Evolutionary conservation across 1,140 invertebrate species (phyloP), one percentile per base, ranked within the genome.

Genomic region (Drosophila ironensis): DNA sequence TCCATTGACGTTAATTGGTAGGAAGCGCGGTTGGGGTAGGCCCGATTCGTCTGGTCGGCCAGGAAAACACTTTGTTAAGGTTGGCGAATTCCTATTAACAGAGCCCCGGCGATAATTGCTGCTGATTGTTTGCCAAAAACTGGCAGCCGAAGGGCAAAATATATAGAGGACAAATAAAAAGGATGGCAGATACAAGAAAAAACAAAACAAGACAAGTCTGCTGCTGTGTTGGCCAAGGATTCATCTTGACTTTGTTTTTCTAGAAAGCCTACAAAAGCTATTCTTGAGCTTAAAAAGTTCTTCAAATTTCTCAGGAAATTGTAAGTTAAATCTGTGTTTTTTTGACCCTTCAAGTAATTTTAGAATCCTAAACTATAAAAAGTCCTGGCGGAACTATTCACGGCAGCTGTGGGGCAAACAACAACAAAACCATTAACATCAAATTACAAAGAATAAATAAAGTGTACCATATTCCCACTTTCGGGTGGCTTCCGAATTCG

Each of bases 41-140:
- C 35, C 42, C 24, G 24, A 44, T 22, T 38, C 12, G 41, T 17
- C 24, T 47, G 33, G 24, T 17, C 40, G 30, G 22, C 47, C 50
- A 44, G 14, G 28, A 20, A 45, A 38, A 19, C 14, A 28, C 28
- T 53, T 17, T 12, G 6, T 5, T n/a, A 14, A 30, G 4, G 35
- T 24, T 25, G 56, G 50, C 24, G 28, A 60, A 60, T 35, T 60
- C 16, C 52, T 35, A 42, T 60, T 44, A 45, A 45, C 19, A n/a
- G 42, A 35, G 44, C 40, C 45, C 59, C 54, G 27, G 68, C 53
- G 61, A 77, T 77, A 82, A 82, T 82, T 82, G 77, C 72, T 77
- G 47, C 46, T 69, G 78, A 82, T 84, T 82, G 77, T 82, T 77
- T 76, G 77, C 72, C 77, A 82, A 82, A n/a, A 72, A 72, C 50